Conservation (phyloP, 2,797 vertebrate genomes). For the Rhabdomys pumilio region DNA sequence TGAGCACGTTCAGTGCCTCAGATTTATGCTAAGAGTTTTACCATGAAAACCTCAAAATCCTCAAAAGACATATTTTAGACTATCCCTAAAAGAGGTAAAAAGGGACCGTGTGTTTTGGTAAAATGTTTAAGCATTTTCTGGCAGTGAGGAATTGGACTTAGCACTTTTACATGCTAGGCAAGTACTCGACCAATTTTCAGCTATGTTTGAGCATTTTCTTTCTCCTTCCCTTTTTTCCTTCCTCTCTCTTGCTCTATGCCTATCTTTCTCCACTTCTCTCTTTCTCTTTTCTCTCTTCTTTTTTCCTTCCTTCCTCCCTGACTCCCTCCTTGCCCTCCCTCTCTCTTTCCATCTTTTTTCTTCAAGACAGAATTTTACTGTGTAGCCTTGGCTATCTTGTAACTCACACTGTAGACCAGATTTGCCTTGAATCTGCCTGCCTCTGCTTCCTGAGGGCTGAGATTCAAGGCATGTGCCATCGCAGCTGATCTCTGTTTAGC, state of each 20-base stretch:
- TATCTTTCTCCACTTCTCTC: accelerated
- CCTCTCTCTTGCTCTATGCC: accelerated
- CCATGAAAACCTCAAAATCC: not conserved
- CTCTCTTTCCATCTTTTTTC: accelerated
- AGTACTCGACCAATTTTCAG: not conserved
- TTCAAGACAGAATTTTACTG: not conserved
- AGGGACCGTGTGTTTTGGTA: not conserved
- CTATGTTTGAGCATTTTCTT: not conserved
- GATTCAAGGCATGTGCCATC: not conserved
- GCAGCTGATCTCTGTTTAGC: not conserved
- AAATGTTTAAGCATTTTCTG: not conserved
- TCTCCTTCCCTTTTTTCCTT: accelerated
- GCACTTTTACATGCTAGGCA: not conserved
- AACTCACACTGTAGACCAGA: not conserved
- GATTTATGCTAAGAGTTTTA: constrained; percentile 40
- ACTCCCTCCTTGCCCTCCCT: accelerated
- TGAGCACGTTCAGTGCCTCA: not conserved
- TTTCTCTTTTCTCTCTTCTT: accelerated
- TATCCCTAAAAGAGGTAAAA: not conserved
- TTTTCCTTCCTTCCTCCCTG: accelerated
- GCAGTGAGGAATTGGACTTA: not conserved
- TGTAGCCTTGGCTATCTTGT: not conserved
- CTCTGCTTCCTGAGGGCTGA: not conserved
- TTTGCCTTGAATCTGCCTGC: not conserved
- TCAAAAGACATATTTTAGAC: constrained; percentile 19